Conservation (phyloP, 2,888 invertebrate species). For the Coleophora flavipennella region DNA sequence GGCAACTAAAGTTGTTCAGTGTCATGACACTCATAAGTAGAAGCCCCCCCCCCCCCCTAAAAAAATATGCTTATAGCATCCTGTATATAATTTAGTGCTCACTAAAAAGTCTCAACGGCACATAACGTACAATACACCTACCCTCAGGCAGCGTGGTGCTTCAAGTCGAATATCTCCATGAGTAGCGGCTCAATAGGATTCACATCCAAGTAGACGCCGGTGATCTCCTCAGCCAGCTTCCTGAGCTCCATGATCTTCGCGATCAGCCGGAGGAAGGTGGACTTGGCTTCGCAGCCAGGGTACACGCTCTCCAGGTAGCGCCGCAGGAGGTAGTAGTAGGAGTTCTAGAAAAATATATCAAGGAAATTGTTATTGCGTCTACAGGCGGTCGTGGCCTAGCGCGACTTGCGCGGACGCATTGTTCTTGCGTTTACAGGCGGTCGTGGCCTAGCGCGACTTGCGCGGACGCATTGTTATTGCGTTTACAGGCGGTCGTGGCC, state of each 20-base stretch:
- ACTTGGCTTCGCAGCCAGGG: constrained; percentile 89
- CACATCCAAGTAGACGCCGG: constrained; percentile 92
- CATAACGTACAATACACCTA: background rate
- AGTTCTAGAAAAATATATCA: constrained; percentile 74
- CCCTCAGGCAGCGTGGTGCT: constrained; percentile 65
- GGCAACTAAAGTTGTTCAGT: no score
- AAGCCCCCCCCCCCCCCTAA: no score
- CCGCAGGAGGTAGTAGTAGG: constrained; percentile 89
- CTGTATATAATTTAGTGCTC: no score
- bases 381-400: no score
- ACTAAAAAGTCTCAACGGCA: no score
- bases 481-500: no score
- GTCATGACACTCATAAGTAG: no score
- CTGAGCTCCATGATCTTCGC: constrained; percentile 93
- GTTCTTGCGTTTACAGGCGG: no score
- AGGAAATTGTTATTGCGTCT: background rate
- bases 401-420: no score
- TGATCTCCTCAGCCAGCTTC: constrained; percentile 91
- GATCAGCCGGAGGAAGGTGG: constrained; percentile 88
- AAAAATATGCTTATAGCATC: no score
- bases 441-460: no score
- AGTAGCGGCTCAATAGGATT: constrained; percentile 96
- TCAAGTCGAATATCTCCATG: constrained; percentile 96
- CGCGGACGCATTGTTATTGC: no score
- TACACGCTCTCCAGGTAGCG: constrained; percentile 88